A percentile compares a stretch with the other conserved stretches of the same genome.
Conservation (phyloP, 2,113 vertebrate genomes). For the Gobio gobio region DNA sequence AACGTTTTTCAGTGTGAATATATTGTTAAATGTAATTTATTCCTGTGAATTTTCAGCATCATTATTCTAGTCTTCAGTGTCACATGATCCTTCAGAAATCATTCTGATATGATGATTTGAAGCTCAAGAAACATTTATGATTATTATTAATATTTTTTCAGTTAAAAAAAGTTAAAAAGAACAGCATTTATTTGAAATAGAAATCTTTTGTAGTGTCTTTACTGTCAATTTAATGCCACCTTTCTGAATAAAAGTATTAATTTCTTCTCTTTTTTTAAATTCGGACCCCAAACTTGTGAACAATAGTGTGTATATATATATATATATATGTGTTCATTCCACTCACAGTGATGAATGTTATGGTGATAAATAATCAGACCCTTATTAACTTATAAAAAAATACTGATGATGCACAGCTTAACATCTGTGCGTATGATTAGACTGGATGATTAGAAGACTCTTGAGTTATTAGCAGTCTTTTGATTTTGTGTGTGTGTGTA, state of each 20-base stretch:
- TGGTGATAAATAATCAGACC: not conserved
- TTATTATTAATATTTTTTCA: no score
- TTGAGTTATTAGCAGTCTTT: not conserved
- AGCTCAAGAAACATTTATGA: no score
- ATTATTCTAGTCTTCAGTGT: no score
- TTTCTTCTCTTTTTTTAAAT: no score
- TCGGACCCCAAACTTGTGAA: not conserved
- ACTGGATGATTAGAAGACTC: constrained; percentile 60
- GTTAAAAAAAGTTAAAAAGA: no score
- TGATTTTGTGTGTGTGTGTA: not conserved
- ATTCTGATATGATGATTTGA: no score
- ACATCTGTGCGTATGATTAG: constrained; percentile 46
- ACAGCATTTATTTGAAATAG: no score
- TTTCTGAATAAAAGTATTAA: not conserved
- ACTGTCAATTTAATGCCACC: not conserved
- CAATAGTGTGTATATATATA: not conserved
- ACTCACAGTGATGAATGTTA: not conserved
- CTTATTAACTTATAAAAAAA: not conserved
- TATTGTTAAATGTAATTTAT: no score
- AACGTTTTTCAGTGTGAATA: no score
- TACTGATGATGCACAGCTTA: constrained; percentile 58
- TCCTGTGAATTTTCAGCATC: no score
- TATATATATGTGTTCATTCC: no score
- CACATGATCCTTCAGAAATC: no score
- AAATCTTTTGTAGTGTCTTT: not conserved